Evolutionary conservation across 2,113 vertebrate species (phyloP), one percentile per base, ranked within the genome.

Genomic region (Colistium nudipinnis): DNA sequence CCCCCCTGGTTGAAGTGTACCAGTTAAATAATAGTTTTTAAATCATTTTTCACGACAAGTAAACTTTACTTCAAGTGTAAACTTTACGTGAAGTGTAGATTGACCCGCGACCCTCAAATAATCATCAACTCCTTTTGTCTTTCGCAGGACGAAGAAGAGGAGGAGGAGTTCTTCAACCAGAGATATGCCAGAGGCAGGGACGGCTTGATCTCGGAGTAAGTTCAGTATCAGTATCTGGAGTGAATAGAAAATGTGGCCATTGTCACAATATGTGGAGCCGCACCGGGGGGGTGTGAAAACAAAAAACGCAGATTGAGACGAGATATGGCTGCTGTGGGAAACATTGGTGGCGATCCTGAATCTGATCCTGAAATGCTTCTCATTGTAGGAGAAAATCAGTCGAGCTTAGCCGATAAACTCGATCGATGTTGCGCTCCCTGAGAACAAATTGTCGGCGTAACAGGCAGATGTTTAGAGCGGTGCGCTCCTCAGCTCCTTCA

Each of bases 131-230:
- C 0, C 8, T 39, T 53, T 41, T 47, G 22, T 78, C 14, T 73
- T 88, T 41, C 2, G 4, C 85, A 99, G 97, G 98, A 99, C 69
- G 98, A 99, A 82, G 96, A 98, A 81, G 98, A 98, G 71, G 97
- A 98, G 81, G 97, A 99, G 73, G 96, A 96, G 81, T 96, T 98
- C 69, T 98, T 98, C 80, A 99, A 99, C 85, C 96, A 98, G 89
- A 96, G 97, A 76, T 96, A 98, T 0, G 95, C 95, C n/a, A 95
- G 98, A 91, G 96, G 97, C 86, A 96, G 97, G 90, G 98, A 99
- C 81, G 97, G 97, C 89, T 94, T 96, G 35, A 96, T 99, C 94
- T 98, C 97, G 16, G 98, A 99, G 98, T 99, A 94, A 97, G 98
- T 98, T 66, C 41, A 22, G 70, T 22, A 39, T 4, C 31, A 41